Conservation (phyloP, 2,113 vertebrate species). For the Antechinus flavipes region DNA sequence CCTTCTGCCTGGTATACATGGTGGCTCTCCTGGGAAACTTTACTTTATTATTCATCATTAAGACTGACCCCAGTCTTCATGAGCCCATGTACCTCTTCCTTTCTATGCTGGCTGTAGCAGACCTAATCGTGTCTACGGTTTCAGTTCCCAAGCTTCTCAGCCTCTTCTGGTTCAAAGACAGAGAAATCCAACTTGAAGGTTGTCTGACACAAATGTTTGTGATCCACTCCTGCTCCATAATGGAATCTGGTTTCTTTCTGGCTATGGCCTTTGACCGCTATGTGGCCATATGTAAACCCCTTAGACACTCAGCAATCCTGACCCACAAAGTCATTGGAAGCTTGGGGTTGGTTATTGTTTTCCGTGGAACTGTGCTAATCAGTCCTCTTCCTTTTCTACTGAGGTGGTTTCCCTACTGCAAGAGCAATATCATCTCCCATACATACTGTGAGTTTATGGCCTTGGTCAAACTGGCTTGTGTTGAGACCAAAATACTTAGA, state of each 20-base stretch:
- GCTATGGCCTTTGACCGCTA: constrained; percentile 75
- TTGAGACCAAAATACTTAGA: too few relatives aligned
- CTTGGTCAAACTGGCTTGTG: constrained; percentile 67
- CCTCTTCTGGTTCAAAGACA: constrained; percentile 64
- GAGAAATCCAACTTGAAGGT: constrained; percentile 41
- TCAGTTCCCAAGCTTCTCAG: constrained; percentile 69
- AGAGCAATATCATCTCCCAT: constrained; percentile 52
- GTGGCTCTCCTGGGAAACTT: constrained; percentile 72
- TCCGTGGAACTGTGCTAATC: constrained; percentile 55
- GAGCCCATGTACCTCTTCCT: constrained; percentile 77
- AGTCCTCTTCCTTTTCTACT: constrained; percentile 61
- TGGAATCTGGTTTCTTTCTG: constrained; percentile 71
- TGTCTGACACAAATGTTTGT: constrained; percentile 73
- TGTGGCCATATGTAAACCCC: constrained; percentile 68
- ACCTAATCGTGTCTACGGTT: constrained; percentile 66
- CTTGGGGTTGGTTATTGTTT: constrained; percentile 6
- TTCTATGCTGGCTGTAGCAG: constrained; percentile 73
- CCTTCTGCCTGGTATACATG: constrained; percentile 67
- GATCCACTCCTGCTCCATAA: constrained; percentile 71
- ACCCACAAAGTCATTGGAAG: constrained; percentile 36
- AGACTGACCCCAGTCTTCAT: constrained; percentile 69
- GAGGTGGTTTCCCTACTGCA: constrained; percentile 69
- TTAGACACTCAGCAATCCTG: constrained; percentile 66
- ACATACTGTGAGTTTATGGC: constrained; percentile 73
- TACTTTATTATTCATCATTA: constrained; percentile 70